Percentiles rank a stretch among this genome's conserved stretches.
phyloP scores from a whole-genome alignment of 2,888 invertebrate species.

The Graphium colonna region DNA sequence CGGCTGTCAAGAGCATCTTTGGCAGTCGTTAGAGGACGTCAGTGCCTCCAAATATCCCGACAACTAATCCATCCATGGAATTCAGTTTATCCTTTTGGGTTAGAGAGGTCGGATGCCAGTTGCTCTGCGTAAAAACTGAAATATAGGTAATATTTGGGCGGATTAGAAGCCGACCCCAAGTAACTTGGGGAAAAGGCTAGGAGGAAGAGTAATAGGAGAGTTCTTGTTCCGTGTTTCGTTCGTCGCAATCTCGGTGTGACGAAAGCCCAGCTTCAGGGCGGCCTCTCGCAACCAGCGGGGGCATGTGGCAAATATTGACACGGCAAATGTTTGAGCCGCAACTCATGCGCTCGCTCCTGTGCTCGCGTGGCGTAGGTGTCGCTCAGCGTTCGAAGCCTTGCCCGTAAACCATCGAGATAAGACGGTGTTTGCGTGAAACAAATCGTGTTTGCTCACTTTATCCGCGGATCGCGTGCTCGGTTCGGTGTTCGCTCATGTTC shows the following conservation, averaged over 20 bases:
- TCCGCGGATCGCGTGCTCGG: slow-evolving; percentile 48
- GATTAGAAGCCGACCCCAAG: too few species aligned
- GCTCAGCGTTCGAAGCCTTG: slow-evolving; percentile 47
- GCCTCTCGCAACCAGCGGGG: slow-evolving; percentile 54
- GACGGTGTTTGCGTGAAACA: slow-evolving; percentile 65
- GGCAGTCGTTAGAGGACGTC: too few species aligned
- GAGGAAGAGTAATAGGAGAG: too few species aligned
- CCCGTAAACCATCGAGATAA: slow-evolving; percentile 56
- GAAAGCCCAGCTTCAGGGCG: slow-evolving; percentile 40
- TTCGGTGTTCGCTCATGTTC: not conserved
- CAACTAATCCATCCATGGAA: too few species aligned
- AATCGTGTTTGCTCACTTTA: slow-evolving; percentile 68
- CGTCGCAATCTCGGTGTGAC: slow-evolving; percentile 36
- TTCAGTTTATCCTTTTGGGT: too few species aligned
- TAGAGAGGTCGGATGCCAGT: too few species aligned
- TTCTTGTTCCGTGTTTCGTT: slow-evolving; percentile 28
- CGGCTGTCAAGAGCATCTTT: too few species aligned
- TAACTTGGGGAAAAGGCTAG: too few species aligned
- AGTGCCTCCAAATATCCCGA: too few species aligned
- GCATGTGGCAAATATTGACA: slow-evolving; percentile 70
- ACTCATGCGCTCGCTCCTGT: slow-evolving; percentile 58
- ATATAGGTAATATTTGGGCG: too few species aligned
- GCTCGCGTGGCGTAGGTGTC: slow-evolving; percentile 53
- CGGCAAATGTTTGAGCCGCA: slow-evolving; percentile 64
- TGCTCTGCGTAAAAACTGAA: too few species aligned